Percentiles rank a stretch among this genome's conserved stretches.
phyloP scores from a whole-genome alignment of 2,797 vertebrate genomes.

The Gobionotothen gibberifrons region DNA sequence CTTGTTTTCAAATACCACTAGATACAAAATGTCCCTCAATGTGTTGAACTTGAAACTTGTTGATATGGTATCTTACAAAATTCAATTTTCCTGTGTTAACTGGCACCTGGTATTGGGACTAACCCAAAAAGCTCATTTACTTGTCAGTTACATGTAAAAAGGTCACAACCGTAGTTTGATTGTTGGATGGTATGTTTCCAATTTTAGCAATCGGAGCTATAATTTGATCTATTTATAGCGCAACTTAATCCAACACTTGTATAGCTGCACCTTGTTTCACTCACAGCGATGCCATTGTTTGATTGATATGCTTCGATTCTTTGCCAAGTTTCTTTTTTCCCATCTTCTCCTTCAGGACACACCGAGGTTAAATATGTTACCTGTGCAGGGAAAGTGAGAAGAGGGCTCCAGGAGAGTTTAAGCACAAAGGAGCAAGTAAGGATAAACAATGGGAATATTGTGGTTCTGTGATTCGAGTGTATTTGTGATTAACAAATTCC shows the following conservation, averaged over 20 bases:
- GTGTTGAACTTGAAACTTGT: neutral
- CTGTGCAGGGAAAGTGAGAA: conserved; percentile 12
- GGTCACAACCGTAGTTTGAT: conserved; percentile 7
- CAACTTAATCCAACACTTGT: conserved; percentile 20
- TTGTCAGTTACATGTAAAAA: conserved; percentile 9
- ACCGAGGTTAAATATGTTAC: conserved; percentile 31
- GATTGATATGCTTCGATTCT: conserved; percentile 18
- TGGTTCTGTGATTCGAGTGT: conserved; percentile 56
- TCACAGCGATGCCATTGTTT: conserved; percentile 25
- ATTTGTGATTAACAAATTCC: conserved; percentile 67
- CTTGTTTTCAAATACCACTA: neutral
- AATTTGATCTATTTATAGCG: conserved; percentile 47
- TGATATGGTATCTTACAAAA: neutral
- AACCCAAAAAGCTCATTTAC: neutral
- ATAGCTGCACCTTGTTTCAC: conserved; percentile 42
- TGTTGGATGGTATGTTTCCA: conserved; percentile 12
- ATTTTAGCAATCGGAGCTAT: conserved; percentile 34
- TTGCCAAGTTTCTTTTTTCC: conserved; percentile 41
- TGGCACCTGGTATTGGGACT: neutral
- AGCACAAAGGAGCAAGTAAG: conserved; percentile 21
- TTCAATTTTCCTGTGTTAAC: conserved; percentile 4
- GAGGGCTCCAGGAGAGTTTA: conserved; percentile 35
- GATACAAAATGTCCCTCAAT: too few species aligned
- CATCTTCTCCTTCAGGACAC: conserved; percentile 43
- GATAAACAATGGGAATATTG: conserved; percentile 73